These are phyloP conservation scores for Colletes gigas DNA, from an alignment of 1,140 invertebrate species.

Conservation along the genomic window DNA sequence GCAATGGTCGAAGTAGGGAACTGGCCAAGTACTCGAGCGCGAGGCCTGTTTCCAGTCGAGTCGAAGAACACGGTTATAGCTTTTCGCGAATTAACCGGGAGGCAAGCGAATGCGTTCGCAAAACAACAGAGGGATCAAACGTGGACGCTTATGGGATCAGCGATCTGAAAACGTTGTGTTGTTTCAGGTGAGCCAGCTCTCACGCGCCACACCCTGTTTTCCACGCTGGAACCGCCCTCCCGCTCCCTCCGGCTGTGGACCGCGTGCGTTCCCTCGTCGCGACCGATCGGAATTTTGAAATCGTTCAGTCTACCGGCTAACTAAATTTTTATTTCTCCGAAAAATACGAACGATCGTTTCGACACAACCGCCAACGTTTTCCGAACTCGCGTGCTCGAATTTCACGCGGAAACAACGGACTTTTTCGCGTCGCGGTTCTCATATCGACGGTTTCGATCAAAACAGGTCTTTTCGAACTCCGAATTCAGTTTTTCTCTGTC, in stretches of 20 bases:
- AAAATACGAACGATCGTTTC: conserved; percentile 22
- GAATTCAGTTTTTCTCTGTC: too few relatives aligned
- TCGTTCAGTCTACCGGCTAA: conserved; percentile 63
- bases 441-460: not conserved
- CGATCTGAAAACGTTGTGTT: conserved; percentile 80
- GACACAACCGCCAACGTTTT: too few relatives aligned
- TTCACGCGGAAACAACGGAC: not conserved
- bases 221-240: conserved; percentile 54
- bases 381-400: not conserved
- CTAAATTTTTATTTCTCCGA: conserved; percentile 44
- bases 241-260: conserved; percentile 26
- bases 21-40: too few relatives aligned
- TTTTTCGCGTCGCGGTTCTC: too few relatives aligned
- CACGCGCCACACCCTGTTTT: conserved; percentile 75
- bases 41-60: conserved; percentile 9
- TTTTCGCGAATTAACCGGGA: conserved; percentile 64
- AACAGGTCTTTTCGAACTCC: not conserved
- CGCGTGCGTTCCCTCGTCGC: conserved; percentile 45
- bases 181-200: conserved; percentile 79
- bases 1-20: not conserved
- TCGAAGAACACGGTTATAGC: conserved; percentile 55
- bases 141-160: conserved; percentile 79
- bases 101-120: conserved; percentile 59
- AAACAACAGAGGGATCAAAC: conserved; percentile 79
- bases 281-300: conserved; percentile 64